Evolutionary conservation across 1,140 invertebrate species (phyloP).

Genomic region (Rhysida immarginata): DNA sequence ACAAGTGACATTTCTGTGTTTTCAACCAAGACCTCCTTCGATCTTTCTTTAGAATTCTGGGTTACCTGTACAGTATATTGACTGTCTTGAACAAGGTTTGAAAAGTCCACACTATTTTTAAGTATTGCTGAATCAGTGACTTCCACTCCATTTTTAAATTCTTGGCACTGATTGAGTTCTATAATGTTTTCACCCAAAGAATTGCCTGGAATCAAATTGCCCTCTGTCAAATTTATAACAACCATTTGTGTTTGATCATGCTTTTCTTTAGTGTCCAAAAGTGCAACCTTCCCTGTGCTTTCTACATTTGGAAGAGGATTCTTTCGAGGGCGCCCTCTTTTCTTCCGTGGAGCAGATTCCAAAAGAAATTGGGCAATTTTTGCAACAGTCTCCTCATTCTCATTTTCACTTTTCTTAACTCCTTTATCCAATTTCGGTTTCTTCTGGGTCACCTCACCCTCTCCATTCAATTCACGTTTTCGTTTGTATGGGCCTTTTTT

Average conservation of each 20-base stretch:
- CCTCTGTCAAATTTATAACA: background rate
- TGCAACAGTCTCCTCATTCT: background rate
- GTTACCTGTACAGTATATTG: background rate
- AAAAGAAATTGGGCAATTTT: background rate
- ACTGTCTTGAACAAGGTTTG: background rate
- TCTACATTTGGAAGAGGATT: background rate
- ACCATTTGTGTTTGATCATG: background rate
- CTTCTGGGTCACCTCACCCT: background rate
- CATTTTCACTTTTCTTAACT: background rate
- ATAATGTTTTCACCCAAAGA: too few species aligned
- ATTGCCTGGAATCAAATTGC: background rate
- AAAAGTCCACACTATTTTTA: background rate
- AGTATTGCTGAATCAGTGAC: background rate
- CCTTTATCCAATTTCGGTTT: background rate
- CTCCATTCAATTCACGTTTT: background rate
- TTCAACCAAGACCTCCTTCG: background rate
- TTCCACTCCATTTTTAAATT: background rate
- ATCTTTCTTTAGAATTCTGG: background rate
- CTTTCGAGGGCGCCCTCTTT: background rate
- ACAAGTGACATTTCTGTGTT: background rate
- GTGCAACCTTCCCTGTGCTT: background rate
- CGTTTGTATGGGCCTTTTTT: background rate
- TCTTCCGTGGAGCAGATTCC: background rate
- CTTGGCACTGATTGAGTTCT: background rate
- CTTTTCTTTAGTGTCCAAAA: background rate